Evolutionary conservation across 2,797 vertebrate species (phyloP).

Genomic region (Momotus momota): DNA sequence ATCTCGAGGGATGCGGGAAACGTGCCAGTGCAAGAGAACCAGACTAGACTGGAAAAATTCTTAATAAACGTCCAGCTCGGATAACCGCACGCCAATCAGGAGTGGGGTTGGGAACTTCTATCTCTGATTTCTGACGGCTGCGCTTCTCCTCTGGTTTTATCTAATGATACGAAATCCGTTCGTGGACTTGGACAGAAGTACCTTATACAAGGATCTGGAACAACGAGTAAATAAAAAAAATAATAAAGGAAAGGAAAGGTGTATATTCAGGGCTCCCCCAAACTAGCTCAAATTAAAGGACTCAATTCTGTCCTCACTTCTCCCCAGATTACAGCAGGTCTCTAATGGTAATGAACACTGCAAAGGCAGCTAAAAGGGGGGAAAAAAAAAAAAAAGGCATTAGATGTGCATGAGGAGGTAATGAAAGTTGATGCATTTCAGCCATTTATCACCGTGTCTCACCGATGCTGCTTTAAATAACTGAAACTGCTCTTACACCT

Average conservation of each 20-base stretch:
- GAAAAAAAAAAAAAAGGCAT: neutral
- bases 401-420: neutral
- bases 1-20: neutral
- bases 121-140: neutral
- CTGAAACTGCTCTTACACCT: neutral
- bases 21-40: neutral
- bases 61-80: neutral
- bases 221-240: neutral
- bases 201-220: neutral
- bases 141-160: neutral
- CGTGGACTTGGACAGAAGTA: fast-evolving
- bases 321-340: neutral
- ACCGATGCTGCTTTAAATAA: neutral
- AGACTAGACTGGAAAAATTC: neutral
- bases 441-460: neutral
- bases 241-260: neutral
- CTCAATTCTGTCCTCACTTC: neutral
- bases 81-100: neutral
- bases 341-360: neutral
- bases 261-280: too few relatives aligned
- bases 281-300: neutral
- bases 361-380: neutral
- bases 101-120: neutral
- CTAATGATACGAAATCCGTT: fast-evolving
- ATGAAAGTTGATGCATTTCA: neutral